Conservation (phyloP, 2,888 invertebrate species). For the Trileptium ribeirensis region DNA sequence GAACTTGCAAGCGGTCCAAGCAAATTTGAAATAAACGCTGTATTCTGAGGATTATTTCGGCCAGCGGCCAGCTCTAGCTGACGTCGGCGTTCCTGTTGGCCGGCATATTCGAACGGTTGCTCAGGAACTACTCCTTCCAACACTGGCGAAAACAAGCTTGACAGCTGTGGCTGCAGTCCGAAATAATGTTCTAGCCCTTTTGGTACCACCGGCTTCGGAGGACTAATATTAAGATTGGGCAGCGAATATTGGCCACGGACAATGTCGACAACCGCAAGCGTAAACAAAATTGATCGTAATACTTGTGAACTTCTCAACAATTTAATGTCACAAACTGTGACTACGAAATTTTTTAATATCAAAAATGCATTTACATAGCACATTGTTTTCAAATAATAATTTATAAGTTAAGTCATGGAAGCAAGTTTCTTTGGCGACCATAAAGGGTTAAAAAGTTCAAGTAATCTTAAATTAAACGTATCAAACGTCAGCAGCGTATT, state of each 20-base stretch:
- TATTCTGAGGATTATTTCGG: background rate
- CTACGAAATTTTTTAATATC: no score
- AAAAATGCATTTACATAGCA: no score
- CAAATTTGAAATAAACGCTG: background rate
- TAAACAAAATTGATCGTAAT: no score
- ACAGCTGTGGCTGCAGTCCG: background rate
- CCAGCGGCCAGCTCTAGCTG: background rate
- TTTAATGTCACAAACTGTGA: no score
- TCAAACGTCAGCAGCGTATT: no score
- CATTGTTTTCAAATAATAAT: no score
- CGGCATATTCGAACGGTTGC: conserved; percentile 45
- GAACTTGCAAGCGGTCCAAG: background rate
- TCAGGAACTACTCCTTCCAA: conserved; percentile 41
- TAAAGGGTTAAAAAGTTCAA: no score
- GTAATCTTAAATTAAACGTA: no score
- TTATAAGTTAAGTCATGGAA: no score
- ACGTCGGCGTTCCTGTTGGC: background rate
- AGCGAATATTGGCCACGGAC: background rate
- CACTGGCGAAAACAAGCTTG: conserved; percentile 4
- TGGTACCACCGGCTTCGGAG: conserved; percentile 13
- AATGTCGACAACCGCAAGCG: background rate
- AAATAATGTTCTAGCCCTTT: conserved; percentile 6
- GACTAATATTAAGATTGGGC: background rate
- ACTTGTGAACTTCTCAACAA: no score
- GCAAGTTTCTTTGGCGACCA: no score